These are phyloP conservation scores for Cyrtodaria siliqua DNA, from an alignment of 2,888 invertebrate species.

Conservation along the genomic window DNA sequence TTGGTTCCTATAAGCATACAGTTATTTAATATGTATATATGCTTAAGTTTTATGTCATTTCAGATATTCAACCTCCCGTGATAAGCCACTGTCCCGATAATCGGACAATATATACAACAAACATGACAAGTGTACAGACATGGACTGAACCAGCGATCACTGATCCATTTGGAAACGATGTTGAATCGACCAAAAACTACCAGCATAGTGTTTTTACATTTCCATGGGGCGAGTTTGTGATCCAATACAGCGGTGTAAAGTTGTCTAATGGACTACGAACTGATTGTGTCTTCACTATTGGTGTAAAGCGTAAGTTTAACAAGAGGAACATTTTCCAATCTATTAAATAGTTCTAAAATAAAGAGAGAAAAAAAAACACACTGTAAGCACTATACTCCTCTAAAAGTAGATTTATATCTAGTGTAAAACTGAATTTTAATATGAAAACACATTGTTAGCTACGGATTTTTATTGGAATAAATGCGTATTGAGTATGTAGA, in stretches of 20 bases:
- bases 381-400: no score
- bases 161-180: slow-evolving; percentile 35
- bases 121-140: slow-evolving; percentile 23
- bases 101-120: slow-evolving; percentile 10
- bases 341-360: no score
- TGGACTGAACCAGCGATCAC: slow-evolving; percentile 39
- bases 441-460: no score
- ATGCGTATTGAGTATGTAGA: no score
- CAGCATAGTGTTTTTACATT: slow-evolving; percentile 23
- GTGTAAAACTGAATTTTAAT: no score
- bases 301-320: slow-evolving; percentile 53
- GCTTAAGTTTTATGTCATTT: no score
- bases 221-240: slow-evolving; percentile 50
- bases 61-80: slow-evolving; percentile 54
- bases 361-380: no score
- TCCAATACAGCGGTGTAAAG: slow-evolving; percentile 44
- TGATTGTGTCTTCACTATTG: slow-evolving; percentile 35
- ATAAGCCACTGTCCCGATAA: slow-evolving; percentile 21
- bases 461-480: no score
- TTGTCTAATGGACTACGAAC: slow-evolving; percentile 39
- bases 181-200: slow-evolving; percentile 44
- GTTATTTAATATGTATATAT: no score
- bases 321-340: no score
- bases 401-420: no score
- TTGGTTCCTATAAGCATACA: no score